phyloP scores from a whole-genome alignment of 1,140 invertebrate species.

The Neomicropteryx cornuta region DNA sequence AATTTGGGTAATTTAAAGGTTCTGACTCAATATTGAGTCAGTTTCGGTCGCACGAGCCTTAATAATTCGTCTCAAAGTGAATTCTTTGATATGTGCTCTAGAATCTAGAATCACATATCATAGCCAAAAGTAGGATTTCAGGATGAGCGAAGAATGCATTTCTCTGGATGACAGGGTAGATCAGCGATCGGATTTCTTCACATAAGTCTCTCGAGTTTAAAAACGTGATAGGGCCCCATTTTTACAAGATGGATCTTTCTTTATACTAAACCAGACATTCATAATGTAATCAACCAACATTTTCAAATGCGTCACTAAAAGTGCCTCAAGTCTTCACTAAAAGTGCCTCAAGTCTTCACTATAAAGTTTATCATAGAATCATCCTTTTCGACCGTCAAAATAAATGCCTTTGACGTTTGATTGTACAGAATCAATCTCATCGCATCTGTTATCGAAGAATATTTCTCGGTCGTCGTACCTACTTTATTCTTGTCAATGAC shows the following conservation, averaged over 20 bases:
- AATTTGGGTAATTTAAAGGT: conserved; percentile 4
- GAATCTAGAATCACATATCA: conserved; percentile 21
- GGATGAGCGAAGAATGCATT: conserved; percentile 15
- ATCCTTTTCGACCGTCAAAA: too few species aligned
- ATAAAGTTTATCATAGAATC: conserved; percentile 13
- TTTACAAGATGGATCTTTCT: conserved; percentile 16
- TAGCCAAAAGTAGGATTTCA: conserved; percentile 23
- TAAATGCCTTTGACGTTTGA: conserved; percentile 4
- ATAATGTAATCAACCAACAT: conserved; percentile 16
- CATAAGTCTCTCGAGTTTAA: conserved; percentile 16
- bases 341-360: conserved; percentile 9
- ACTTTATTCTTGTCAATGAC: conserved; percentile 11
- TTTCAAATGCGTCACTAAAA: conserved; percentile 14
- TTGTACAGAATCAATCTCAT: conserved; percentile 9
- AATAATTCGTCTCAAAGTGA: conserved; percentile 14
- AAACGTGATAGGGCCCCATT: conserved; percentile 15
- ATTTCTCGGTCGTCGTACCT: conserved; percentile 12
- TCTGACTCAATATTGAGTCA: neutral
- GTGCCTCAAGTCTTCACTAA: conserved; percentile 11
- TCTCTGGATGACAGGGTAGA: conserved; percentile 7
- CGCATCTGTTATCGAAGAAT: conserved; percentile 8
- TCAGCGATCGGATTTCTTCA: conserved; percentile 11
- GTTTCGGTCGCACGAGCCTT: conserved; percentile 8
- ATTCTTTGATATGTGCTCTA: conserved; percentile 17
- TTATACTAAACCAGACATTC: conserved; percentile 25